Conservation (phyloP, 2,888 invertebrate genomes). For the Melipona bicolor region DNA sequence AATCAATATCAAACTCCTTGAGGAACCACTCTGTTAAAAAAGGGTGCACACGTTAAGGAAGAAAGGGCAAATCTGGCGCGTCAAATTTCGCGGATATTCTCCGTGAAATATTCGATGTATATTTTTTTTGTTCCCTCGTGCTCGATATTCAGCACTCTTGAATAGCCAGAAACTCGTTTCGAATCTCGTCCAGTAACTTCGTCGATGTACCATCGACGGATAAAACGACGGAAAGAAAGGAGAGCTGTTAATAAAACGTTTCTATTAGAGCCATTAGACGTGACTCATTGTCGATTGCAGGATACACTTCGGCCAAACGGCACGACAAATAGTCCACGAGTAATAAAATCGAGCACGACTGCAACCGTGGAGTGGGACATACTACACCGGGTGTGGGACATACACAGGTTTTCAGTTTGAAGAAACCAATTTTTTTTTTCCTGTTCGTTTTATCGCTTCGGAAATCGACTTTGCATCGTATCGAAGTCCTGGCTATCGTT, state of each 20-base stretch:
- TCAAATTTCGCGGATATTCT: background rate
- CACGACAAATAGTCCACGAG: background rate
- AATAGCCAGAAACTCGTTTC: background rate
- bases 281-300: slow-evolving; percentile 8
- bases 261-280: background rate
- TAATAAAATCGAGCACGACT: background rate
- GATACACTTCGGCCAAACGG: background rate
- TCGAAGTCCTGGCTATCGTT: background rate
- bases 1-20: background rate
- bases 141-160: background rate
- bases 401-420: background rate
- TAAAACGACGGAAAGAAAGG: background rate
- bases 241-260: no score
- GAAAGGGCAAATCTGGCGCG: background rate
- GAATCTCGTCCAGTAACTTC: background rate
- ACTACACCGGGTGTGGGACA: background rate
- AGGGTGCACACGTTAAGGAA: background rate
- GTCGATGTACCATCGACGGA: no score
- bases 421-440: background rate
- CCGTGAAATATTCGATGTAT: background rate
- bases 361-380: no score
- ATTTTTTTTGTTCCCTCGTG: no score
- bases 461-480: background rate
- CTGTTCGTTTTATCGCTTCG: background rate
- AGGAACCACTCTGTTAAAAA: background rate